Base-by-base conservation (phyloP, 2,888 invertebrate species). In the Aphrophora alni region DNA sequence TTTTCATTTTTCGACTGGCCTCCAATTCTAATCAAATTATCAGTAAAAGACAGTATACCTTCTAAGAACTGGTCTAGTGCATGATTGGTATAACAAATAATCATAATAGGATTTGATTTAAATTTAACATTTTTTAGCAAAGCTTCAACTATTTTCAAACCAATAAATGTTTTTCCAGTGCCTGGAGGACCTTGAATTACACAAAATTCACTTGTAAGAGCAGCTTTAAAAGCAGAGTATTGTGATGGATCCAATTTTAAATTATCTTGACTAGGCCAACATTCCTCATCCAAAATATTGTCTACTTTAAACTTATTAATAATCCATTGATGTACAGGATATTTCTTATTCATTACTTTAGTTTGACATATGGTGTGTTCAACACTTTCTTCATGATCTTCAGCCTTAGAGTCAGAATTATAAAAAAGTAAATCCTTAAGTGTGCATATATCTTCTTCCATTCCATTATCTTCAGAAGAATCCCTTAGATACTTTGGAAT, bases 131-230 rank as follows among this genome's bases (percentile, higher is more conserved):
- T 95, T 81, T 90, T 88, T 0, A 96, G 87, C 27, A 97, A 86
- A 0, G 92, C 91, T 78, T 92, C 89, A 0, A 94, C 92, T 25
- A 97, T 92, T 90, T 94, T 93, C 38, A 95, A 88, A 0, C 96
- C 96, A 82, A 96, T 87, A 87, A 91, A 94, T 0, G 96, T 96
- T 89, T 96, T 97, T 0, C 96, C 97, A 0, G 96, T 96, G 1
- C 97, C 97, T 0, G 97, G 96, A 0, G 96, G 96, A 0, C 97
- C 97, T 89, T 96, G 96, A 82, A 96, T 94, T 0, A 96, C 90
- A 0, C 92, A 92, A 83, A 96, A 92, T 88, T 95, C 93, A 85
- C 91, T 90, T 0, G 92, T 93, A 1, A 97, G 86, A 0, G 95
- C 94, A 38, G 92, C 90, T 84, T 91, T 89, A 85, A 92, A 92